Evolutionary conservation across 2,113 vertebrate species (phyloP).

Genomic region (Tupaia chinensis): DNA sequence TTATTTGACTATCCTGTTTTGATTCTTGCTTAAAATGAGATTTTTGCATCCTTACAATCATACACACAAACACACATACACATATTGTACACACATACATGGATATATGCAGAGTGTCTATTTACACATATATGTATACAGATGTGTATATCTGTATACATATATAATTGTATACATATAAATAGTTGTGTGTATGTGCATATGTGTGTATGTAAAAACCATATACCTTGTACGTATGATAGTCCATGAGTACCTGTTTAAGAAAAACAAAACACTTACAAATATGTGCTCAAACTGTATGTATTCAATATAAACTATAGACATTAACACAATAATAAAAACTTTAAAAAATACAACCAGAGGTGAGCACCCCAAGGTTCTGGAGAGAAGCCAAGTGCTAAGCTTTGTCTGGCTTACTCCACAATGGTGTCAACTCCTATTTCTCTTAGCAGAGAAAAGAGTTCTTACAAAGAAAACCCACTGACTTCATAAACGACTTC

Average conservation of each 20-base stretch:
- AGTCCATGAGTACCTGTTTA: not conserved
- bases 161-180: not conserved
- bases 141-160: not conserved
- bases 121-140: not conserved
- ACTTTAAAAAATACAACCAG: constrained; percentile 49
- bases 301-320: constrained; percentile 56
- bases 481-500: constrained; percentile 43
- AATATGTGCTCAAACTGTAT: constrained; percentile 38
- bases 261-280: constrained; percentile 46
- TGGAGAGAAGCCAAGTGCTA: constrained; percentile 54
- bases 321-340: constrained; percentile 67
- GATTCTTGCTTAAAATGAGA: constrained; percentile 35
- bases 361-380: constrained; percentile 38
- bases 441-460: constrained; percentile 57
- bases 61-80: not conserved
- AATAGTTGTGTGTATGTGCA: not conserved
- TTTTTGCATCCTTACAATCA: not conserved
- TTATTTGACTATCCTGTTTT: not conserved
- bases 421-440: constrained; percentile 56
- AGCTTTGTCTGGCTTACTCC: constrained; percentile 35
- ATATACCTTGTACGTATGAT: not conserved
- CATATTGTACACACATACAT: not conserved
- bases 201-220: not conserved
- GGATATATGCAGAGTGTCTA: not conserved
- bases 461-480: constrained; percentile 58